Percentiles rank a stretch among this genome's conserved stretches.
phyloP scores from a whole-genome alignment of 1,140 invertebrate genomes.

The Choristoneura fumiferana region DNA sequence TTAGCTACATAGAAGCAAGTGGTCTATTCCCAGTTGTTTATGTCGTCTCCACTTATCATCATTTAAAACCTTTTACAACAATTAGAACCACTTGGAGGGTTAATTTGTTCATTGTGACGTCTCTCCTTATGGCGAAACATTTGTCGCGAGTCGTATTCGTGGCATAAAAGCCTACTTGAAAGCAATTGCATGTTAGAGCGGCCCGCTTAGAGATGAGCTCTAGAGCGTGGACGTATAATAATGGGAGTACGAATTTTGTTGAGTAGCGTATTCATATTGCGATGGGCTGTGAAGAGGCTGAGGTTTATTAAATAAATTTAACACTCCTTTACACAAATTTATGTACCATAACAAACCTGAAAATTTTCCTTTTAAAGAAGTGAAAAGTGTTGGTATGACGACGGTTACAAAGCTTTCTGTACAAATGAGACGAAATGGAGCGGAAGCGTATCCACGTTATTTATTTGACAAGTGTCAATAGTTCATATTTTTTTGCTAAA shows the following conservation, averaged over 20 bases:
- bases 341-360: too few relatives aligned
- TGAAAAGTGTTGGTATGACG: too few relatives aligned
- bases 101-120: conserved; percentile 18
- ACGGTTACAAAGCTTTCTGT: too few relatives aligned
- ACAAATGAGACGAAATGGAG: too few relatives aligned
- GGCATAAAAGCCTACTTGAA: conserved; percentile 17
- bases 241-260: background rate
- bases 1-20: too few relatives aligned
- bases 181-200: conserved; percentile 16
- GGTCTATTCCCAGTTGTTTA: too few relatives aligned
- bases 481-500: too few relatives aligned
- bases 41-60: background rate
- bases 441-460: too few relatives aligned
- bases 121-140: conserved; percentile 17
- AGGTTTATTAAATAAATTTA: too few relatives aligned
- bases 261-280: background rate
- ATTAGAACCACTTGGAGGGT: conserved; percentile 12
- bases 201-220: conserved; percentile 13
- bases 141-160: conserved; percentile 9
- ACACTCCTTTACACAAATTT: too few relatives aligned
- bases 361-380: too few relatives aligned
- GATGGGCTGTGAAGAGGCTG: background rate
- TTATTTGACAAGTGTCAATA: too few relatives aligned
- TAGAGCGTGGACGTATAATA: conserved; percentile 6
- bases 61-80: conserved; percentile 18